phyloP scores from a whole-genome alignment of 2,113 vertebrate species.

The Urocitellus parryii region DNA sequence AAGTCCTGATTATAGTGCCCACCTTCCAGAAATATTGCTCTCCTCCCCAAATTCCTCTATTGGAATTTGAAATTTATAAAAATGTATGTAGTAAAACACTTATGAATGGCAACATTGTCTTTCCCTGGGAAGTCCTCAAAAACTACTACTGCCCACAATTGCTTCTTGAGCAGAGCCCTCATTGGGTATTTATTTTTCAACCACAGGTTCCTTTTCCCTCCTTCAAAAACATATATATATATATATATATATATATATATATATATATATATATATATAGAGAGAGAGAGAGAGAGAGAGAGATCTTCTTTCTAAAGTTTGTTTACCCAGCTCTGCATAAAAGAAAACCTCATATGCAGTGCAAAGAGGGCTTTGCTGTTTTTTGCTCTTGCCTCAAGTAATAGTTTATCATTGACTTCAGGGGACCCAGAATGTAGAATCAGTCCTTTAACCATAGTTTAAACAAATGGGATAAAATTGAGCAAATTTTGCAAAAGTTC shows the following conservation, averaged over 20 bases:
- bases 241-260: no score
- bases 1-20: background rate
- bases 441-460: background rate
- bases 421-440: background rate
- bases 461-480: background rate
- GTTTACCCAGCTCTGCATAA: background rate
- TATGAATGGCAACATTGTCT: no score
- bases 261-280: no score
- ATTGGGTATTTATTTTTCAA: constrained; percentile 22
- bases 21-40: accelerated
- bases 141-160: background rate
- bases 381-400: background rate
- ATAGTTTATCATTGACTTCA: background rate
- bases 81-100: background rate
- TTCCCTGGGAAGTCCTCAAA: background rate
- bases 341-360: background rate
- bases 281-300: no score
- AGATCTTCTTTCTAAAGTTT: background rate
- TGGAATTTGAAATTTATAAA: background rate
- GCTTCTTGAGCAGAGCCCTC: background rate
- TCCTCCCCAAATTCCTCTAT: background rate
- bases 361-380: background rate
- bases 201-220: background rate
- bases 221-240: background rate
- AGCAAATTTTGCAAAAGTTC: background rate